Conservation (phyloP, 2,888 invertebrate species). For the Platerodrilus igneus region DNA sequence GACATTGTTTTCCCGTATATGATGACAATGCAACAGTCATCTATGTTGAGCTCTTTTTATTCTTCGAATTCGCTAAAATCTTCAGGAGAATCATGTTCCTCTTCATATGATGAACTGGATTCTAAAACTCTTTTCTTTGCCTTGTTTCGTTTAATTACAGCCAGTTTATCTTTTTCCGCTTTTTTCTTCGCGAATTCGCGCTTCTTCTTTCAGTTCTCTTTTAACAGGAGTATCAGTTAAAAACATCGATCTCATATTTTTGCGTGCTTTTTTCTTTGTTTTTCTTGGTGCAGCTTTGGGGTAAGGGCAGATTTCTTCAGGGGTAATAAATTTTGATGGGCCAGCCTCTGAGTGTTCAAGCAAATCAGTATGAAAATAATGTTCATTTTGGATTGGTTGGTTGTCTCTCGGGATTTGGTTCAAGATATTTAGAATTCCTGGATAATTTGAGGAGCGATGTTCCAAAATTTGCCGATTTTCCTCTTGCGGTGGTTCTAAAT, state of each 20-base stretch:
- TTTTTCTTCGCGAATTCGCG: slow-evolving; percentile 3
- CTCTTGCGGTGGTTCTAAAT: slow-evolving; percentile 1
- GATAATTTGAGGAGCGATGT: not conserved
- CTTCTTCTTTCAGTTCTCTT: slow-evolving; percentile 4
- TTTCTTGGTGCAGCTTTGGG: slow-evolving; percentile 2
- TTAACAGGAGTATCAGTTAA: slow-evolving; percentile 3
- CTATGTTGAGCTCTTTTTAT: no score
- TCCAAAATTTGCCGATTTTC: slow-evolving; percentile 2
- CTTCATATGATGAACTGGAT: slow-evolving; percentile 2
- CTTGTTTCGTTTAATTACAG: not conserved
- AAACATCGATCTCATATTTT: not conserved
- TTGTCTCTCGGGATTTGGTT: not conserved
- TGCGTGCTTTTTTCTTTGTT: slow-evolving; percentile 1
- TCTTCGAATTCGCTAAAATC: not conserved
- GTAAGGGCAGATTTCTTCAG: slow-evolving; percentile 1
- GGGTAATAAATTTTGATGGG: slow-evolving; percentile 3
- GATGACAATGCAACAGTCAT: no score
- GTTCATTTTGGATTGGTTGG: not conserved
- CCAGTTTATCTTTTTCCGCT: slow-evolving; percentile 5
- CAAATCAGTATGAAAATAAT: slow-evolving; percentile 2
- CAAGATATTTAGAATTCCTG: not conserved
- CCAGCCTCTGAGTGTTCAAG: slow-evolving; percentile 1
- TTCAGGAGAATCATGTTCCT: no score
- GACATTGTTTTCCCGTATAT: no score
- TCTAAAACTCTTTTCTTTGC: no score